Evolutionary conservation across 2,113 vertebrate species (phyloP).

Genomic region (Pheucticus melanocephalus): DNA sequence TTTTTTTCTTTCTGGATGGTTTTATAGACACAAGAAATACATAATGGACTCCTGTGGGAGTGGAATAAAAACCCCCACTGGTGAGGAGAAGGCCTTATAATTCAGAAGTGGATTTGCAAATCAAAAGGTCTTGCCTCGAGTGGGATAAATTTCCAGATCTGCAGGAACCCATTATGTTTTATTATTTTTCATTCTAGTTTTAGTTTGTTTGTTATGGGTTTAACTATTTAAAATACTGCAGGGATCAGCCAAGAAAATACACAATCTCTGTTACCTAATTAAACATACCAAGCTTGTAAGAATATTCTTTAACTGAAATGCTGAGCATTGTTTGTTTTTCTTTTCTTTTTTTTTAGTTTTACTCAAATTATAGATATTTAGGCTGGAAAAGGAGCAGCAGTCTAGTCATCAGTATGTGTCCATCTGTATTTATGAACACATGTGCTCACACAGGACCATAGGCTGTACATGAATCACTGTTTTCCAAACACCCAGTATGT

Average conservation of each 20-base stretch:
- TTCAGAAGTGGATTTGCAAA: constrained; percentile 73
- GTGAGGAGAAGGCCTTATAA: constrained; percentile 65
- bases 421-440: constrained; percentile 23
- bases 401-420: constrained; percentile 4
- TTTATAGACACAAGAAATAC: constrained; percentile 69
- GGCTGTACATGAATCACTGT: constrained; percentile 16
- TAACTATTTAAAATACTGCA: constrained; percentile 65
- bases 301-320: constrained; percentile 34
- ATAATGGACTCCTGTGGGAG: constrained; percentile 67
- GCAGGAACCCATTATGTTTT: constrained; percentile 61
- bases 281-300: constrained; percentile 30
- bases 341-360: constrained; percentile 17
- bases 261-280: constrained; percentile 45
- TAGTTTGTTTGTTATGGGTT: constrained; percentile 60
- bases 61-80: constrained; percentile 52
- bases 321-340: not conserved
- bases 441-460: constrained; percentile 5
- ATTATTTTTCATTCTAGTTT: constrained; percentile 61
- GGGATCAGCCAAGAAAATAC: constrained; percentile 48
- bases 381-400: not conserved
- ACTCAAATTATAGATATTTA: not conserved
- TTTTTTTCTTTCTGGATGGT: constrained; percentile 64
- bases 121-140: constrained; percentile 68
- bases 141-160: constrained; percentile 66
- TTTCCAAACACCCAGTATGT: constrained; percentile 34